A percentile compares a stretch with the other conserved stretches of the same genome.
Conservation (phyloP, 2,888 invertebrate genomes). For the Carabus problematicus region DNA sequence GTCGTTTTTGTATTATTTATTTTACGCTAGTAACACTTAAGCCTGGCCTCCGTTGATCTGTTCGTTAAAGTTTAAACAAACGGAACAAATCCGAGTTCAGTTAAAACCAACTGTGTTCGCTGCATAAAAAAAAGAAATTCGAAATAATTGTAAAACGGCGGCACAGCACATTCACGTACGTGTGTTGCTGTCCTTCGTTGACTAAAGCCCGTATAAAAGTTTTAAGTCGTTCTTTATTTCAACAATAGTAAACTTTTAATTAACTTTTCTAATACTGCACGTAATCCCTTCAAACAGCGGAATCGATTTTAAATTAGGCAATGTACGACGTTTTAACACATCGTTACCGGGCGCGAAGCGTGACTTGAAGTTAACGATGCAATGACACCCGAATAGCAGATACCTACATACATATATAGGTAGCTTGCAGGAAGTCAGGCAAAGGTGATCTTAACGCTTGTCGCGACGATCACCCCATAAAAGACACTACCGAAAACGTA, state of each 20-base stretch:
- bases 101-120: too few species aligned
- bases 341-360: conserved; percentile 13
- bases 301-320: conserved; percentile 40
- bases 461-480: conserved; percentile 6
- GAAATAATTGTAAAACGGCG: conserved; percentile 33
- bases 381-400: conserved; percentile 6
- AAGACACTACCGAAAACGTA: conserved; percentile 6
- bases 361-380: conserved; percentile 7
- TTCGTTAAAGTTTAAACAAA: too few species aligned
- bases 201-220: conserved; percentile 37
- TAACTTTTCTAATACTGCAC: conserved; percentile 48
- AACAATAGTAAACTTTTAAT: conserved; percentile 47
- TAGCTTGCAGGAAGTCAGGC: too few species aligned
- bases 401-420: background rate
- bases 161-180: background rate
- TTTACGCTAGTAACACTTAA: too few species aligned
- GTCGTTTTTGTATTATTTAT: too few species aligned
- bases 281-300: conserved; percentile 36
- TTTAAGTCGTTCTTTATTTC: conserved; percentile 41
- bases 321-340: conserved; percentile 40
- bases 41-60: too few species aligned
- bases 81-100: too few species aligned
- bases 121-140: conserved; percentile 15
- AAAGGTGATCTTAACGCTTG: conserved; percentile 12
- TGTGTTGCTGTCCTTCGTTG: conserved; percentile 11